Conservation (phyloP, 2,797 vertebrate genomes). For the Hoplostethus mediterraneus region DNA sequence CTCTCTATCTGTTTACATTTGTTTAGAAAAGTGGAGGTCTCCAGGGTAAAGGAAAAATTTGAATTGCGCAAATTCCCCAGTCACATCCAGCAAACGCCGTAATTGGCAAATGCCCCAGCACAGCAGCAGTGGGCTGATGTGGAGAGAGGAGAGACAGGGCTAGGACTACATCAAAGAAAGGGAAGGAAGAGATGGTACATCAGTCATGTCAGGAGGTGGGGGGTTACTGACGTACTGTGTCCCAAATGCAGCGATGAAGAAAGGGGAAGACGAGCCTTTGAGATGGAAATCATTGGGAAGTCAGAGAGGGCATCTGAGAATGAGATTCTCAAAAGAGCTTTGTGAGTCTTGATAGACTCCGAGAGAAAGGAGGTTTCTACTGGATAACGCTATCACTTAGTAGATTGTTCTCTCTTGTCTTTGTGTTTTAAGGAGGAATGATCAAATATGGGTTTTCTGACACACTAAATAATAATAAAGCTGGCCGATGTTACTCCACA, state of each 20-base stretch:
- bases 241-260: conserved; percentile 43
- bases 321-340: conserved; percentile 65
- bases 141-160: not conserved
- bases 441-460: not conserved
- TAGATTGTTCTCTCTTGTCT: not conserved
- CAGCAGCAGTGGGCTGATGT: not conserved
- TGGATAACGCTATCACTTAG: not conserved
- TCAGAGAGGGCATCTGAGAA: conserved; percentile 51
- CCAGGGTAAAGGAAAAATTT: not conserved
- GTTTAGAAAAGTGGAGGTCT: conserved; percentile 3
- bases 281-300: conserved; percentile 65
- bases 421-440: not conserved
- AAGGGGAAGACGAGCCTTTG: conserved; percentile 51
- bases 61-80: not conserved
- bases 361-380: conserved; percentile 38
- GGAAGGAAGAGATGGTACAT: conserved; percentile 9
- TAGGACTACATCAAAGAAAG: conserved; percentile 26
- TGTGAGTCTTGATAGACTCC: conserved; percentile 57
- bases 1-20: conserved; percentile 4
- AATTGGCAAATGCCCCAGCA: not conserved
- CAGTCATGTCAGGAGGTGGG: conserved; percentile 19
- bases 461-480: not conserved
- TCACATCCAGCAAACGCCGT: not conserved
- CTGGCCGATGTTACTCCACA: not conserved
- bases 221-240: conserved; percentile 45